Conservation (phyloP, 2,888 invertebrate genomes). For the Spodoptera picta region DNA sequence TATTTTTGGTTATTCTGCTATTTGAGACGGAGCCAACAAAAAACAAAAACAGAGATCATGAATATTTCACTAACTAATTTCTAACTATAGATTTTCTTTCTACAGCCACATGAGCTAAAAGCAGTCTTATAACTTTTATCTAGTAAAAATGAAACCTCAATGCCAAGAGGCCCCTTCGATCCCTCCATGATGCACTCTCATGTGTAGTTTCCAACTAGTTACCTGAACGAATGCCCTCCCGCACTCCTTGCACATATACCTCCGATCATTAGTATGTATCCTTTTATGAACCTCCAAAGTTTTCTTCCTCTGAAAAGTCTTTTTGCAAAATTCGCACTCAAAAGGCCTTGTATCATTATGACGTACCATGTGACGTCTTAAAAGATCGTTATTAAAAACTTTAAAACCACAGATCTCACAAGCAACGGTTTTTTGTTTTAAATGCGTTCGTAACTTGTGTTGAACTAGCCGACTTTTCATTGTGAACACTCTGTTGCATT, state of each 20-base stretch:
- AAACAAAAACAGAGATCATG: too few relatives aligned
- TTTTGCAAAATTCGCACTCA: conserved; percentile 88
- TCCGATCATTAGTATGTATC: conserved; percentile 87
- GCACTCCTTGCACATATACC: conserved; percentile 83
- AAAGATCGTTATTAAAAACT: conserved; percentile 77
- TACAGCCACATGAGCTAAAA: too few relatives aligned
- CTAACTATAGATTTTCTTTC: too few relatives aligned
- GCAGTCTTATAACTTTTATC: too few relatives aligned
- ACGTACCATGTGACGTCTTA: conserved; percentile 87
- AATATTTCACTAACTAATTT: too few relatives aligned
- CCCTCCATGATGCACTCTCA: conserved; percentile 84
- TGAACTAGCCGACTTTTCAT: conserved; percentile 67
- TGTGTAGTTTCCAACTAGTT: conserved; percentile 88
- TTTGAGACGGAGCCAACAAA: too few relatives aligned
- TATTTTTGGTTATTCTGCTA: too few relatives aligned
- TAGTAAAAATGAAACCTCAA: not conserved
- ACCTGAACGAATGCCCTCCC: conserved; percentile 88
- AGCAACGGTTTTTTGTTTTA: conserved; percentile 71
- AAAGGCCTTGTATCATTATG: conserved; percentile 88
- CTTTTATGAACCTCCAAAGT: conserved; percentile 87
- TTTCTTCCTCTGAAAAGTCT: conserved; percentile 88
- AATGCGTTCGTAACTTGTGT: conserved; percentile 75
- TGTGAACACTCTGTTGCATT: conserved; percentile 72
- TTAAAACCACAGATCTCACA: conserved; percentile 80
- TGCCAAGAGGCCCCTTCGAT: conserved; percentile 48